Evolutionary conservation across 2,797 vertebrate species (phyloP).

Genomic region (Melanotaenia parkinsoni): DNA sequence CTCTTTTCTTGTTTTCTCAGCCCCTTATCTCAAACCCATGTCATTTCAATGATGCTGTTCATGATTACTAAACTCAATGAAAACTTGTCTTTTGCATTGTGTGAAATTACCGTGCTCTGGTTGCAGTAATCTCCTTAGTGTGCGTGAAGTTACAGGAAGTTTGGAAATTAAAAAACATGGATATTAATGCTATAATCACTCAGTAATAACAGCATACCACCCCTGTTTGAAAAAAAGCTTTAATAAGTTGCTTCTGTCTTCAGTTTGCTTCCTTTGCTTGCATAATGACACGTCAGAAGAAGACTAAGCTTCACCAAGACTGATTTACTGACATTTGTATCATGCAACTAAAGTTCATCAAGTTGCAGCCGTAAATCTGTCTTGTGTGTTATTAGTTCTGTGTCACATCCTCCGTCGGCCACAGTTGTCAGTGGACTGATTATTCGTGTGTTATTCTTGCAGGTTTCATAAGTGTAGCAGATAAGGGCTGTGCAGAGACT

Average conservation of each 20-base stretch:
- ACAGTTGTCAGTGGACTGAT: conserved; percentile 34
- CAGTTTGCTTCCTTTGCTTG: conserved; percentile 20
- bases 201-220: conserved; percentile 1
- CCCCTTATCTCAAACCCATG: background rate
- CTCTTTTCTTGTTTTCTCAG: background rate
- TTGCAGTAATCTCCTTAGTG: background rate
- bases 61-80: background rate
- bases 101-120: background rate
- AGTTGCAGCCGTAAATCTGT: conserved; percentile 36
- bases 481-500: conserved; percentile 44
- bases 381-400: conserved; percentile 22
- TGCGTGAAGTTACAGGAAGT: background rate
- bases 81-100: background rate
- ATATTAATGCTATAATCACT: background rate
- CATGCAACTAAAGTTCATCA: conserved; percentile 22
- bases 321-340: conserved; percentile 23
- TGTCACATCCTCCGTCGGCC: conserved; percentile 30
- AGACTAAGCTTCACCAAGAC: conserved; percentile 22
- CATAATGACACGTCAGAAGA: conserved; percentile 24
- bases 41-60: background rate
- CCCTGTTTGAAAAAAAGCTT: background rate
- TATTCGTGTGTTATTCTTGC: conserved; percentile 19
- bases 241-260: conserved; percentile 10
- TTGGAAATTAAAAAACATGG: background rate
- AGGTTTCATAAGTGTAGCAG: conserved; percentile 24